Percentiles rank a stretch among this genome's conserved stretches.
Evolutionary conservation across 1,140 invertebrate genomes (phyloP).

Genomic region (Drosophila bipectinata): DNA sequence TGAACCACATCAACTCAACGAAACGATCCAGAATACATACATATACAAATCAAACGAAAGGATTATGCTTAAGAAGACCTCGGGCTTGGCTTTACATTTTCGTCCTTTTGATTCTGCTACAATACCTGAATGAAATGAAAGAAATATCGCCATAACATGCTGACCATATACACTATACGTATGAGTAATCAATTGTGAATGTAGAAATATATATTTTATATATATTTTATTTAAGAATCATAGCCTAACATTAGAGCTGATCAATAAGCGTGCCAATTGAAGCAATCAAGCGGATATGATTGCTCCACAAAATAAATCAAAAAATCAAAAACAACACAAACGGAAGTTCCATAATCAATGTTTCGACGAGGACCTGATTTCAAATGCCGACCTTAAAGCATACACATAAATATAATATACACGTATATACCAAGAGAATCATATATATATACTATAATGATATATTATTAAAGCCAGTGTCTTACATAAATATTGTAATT

Average conservation of each 20-base stretch:
- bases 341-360: constrained; percentile 63
- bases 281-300: constrained; percentile 52
- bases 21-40: constrained; percentile 17
- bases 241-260: constrained; percentile 53
- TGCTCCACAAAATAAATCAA: constrained; percentile 31
- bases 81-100: constrained; percentile 19
- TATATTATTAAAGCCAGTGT: constrained; percentile 61
- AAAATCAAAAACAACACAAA: constrained; percentile 23
- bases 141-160: constrained; percentile 59
- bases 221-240: constrained; percentile 76
- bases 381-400: constrained; percentile 68
- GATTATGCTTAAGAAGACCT: constrained; percentile 25
- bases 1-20: constrained; percentile 47
- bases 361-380: constrained; percentile 58
- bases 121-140: constrained; percentile 57
- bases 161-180: constrained; percentile 45
- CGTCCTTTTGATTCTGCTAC: constrained; percentile 62
- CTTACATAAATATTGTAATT: constrained; percentile 75
- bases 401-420: constrained; percentile 51
- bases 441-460: constrained; percentile 38
- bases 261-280: constrained; percentile 63
- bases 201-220: constrained; percentile 68
- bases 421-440: constrained; percentile 38
- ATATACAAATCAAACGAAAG: constrained; percentile 23
- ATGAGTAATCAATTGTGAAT: constrained; percentile 40